Evolutionary conservation across 1,140 invertebrate genomes (phyloP).

Genomic region (Phocides pigmalion): DNA sequence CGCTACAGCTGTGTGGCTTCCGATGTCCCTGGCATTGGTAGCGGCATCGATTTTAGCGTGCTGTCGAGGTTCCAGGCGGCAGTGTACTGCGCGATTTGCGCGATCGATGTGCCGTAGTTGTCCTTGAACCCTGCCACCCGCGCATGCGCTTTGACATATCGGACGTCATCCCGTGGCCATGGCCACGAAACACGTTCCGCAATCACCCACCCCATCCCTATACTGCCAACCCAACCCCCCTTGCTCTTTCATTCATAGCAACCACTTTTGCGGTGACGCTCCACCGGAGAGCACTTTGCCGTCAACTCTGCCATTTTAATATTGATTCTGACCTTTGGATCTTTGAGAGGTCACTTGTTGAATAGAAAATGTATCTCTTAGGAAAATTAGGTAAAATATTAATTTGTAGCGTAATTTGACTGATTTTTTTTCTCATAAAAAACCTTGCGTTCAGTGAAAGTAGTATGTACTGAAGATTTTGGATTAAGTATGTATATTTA

Average conservation of each 20-base stretch:
- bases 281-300: conserved; percentile 39
- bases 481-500: no score
- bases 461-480: no score
- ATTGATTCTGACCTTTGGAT: conserved; percentile 73
- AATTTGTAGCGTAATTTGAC: neutral
- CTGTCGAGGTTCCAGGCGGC: conserved; percentile 55
- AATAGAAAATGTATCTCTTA: conserved; percentile 29
- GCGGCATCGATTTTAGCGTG: conserved; percentile 53
- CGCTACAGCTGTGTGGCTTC: conserved; percentile 1
- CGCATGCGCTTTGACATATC: conserved; percentile 59
- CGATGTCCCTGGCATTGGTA: conserved; percentile 61
- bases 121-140: conserved; percentile 66
- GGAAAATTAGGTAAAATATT: neutral
- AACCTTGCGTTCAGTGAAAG: no score
- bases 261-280: conserved; percentile 37
- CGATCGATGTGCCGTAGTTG: conserved; percentile 65
- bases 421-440: no score
- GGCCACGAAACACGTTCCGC: conserved; percentile 62
- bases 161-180: conserved; percentile 73
- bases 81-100: conserved; percentile 56
- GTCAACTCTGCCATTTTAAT: conserved; percentile 71
- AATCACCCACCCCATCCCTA: conserved; percentile 36
- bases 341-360: conserved; percentile 62
- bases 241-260: conserved; percentile 58
- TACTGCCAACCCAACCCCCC: conserved; percentile 20